Evolutionary conservation across 2,797 vertebrate species (phyloP).

Genomic region (Cuniculus paca): DNA sequence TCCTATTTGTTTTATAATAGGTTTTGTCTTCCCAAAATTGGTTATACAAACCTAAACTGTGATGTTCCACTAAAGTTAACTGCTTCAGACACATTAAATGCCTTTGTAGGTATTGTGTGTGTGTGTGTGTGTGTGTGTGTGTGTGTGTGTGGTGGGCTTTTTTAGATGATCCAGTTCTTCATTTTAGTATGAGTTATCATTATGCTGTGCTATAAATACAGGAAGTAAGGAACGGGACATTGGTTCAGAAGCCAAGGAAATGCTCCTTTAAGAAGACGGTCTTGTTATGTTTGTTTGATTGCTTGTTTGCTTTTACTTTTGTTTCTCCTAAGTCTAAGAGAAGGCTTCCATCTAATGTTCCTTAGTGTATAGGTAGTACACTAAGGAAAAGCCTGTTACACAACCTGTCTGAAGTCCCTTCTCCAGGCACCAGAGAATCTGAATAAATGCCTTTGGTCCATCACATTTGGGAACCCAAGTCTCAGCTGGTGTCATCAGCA

Average conservation of each 20-base stretch:
- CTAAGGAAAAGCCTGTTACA: background rate
- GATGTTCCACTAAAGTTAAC: background rate
- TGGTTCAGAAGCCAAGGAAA: background rate
- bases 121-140: too few species aligned
- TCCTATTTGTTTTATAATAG: conserved; percentile 20
- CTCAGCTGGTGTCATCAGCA: conserved; percentile 75
- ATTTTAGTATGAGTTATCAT: background rate
- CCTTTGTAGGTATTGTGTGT: background rate
- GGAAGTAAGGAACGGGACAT: background rate
- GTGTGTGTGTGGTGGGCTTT: background rate
- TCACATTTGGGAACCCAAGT: conserved; percentile 69
- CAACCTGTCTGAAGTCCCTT: background rate
- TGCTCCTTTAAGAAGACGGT: background rate
- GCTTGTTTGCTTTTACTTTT: conserved; percentile 43
- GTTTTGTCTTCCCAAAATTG: background rate
- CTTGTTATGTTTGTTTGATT: background rate
- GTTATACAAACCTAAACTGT: background rate
- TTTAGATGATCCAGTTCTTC: background rate
- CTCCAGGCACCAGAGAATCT: fast-evolving
- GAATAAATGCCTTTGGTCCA: background rate
- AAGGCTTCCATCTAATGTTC: background rate
- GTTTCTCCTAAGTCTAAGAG: background rate
- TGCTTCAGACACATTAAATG: background rate
- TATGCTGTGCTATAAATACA: background rate
- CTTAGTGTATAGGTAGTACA: background rate